A percentile compares a stretch with the other conserved stretches of the same genome.
Evolutionary conservation across 2,888 invertebrate genomes (phyloP).

Genomic region (Pollenia labialis): DNA sequence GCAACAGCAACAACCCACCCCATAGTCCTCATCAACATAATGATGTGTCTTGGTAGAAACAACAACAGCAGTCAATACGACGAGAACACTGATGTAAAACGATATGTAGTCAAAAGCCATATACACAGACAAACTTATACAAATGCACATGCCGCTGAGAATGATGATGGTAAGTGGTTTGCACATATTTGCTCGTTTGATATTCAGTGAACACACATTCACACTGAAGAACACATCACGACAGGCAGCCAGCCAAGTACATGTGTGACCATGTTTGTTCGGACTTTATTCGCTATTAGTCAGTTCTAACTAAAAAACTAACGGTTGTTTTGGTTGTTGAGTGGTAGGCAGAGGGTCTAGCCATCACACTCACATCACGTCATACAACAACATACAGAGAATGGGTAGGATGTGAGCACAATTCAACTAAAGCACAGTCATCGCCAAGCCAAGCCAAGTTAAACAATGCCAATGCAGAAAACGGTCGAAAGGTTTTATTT

Average conservation of each 20-base stretch:
- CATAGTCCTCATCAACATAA: slow-evolving; percentile 14
- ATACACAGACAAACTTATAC: slow-evolving; percentile 3
- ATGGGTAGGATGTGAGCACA: slow-evolving; percentile 1
- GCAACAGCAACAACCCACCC: neutral
- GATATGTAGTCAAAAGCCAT: slow-evolving; percentile 8
- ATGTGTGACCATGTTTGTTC: neutral
- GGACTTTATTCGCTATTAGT: slow-evolving; percentile 39
- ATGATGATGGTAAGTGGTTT: slow-evolving; percentile 78
- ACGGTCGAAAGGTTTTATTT: slow-evolving; percentile 59
- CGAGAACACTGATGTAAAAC: neutral
- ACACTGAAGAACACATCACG: slow-evolving; percentile 22
- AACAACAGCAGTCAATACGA: neutral
- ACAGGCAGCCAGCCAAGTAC: slow-evolving; percentile 18
- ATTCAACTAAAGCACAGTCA: slow-evolving; percentile 43
- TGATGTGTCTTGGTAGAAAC: neutral
- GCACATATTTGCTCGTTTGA: slow-evolving; percentile 78
- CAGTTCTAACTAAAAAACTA: slow-evolving; percentile 74
- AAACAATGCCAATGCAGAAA: slow-evolving; percentile 61
- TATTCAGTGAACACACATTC: slow-evolving; percentile 43
- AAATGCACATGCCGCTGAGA: slow-evolving; percentile 66
- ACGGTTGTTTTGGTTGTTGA: slow-evolving; percentile 75
- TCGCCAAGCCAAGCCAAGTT: slow-evolving; percentile 42
- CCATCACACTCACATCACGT: slow-evolving; percentile 14
- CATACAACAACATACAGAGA: neutral
- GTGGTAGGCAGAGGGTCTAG: slow-evolving; percentile 68